Conservation (phyloP, 2,113 vertebrate genomes). For the Dromiciops gliroides region DNA sequence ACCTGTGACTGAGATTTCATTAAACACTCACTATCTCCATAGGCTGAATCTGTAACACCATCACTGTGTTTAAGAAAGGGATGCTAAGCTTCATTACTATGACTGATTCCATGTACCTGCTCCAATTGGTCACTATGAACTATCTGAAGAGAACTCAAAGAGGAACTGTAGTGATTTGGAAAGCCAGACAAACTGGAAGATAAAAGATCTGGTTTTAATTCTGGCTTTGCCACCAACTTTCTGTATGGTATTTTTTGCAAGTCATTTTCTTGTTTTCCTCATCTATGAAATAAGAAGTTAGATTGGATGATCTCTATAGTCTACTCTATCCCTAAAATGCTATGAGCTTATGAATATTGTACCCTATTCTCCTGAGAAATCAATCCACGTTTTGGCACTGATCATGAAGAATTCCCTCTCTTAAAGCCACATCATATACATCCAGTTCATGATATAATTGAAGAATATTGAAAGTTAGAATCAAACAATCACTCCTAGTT, state of each 20-base stretch:
- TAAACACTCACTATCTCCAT: background rate
- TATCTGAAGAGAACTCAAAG: background rate
- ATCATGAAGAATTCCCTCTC: no score
- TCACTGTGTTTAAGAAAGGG: background rate
- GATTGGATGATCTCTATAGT: background rate
- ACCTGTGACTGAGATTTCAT: background rate
- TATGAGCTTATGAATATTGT: constrained; percentile 3
- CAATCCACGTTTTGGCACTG: constrained; percentile 30
- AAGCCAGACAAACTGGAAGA: background rate
- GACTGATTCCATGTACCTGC: background rate
- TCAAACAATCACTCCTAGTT: background rate
- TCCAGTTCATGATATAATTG: background rate
- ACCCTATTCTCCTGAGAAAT: constrained; percentile 13
- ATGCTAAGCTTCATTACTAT: background rate
- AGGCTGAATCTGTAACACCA: background rate
- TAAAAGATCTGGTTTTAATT: background rate
- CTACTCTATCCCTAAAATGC: background rate
- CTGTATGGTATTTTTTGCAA: background rate
- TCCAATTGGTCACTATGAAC: background rate
- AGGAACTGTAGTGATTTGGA: background rate
- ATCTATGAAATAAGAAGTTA: background rate
- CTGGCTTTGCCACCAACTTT: background rate
- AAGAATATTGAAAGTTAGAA: background rate
- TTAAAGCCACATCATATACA: background rate
- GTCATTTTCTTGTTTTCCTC: background rate